These are phyloP conservation scores for Catharus minimus DNA, from an alignment of 2,113 vertebrate species.

Conservation along the genomic window DNA sequence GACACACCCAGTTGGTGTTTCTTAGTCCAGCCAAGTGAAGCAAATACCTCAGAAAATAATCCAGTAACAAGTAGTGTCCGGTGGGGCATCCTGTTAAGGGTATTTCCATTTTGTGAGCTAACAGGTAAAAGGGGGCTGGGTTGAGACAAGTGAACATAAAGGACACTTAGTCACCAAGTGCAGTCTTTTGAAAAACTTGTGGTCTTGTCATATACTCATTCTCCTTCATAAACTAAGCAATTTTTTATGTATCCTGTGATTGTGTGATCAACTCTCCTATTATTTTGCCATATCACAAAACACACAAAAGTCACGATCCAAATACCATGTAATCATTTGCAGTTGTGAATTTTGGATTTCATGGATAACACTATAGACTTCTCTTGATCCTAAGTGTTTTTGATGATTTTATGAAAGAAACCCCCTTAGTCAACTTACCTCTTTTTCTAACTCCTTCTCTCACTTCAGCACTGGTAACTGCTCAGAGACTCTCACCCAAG, in stretches of 20 bases:
- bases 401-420: neutral
- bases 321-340: accelerated
- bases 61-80: neutral
- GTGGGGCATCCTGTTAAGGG: neutral
- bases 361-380: neutral
- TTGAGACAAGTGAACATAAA: neutral
- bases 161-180: neutral
- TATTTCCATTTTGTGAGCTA: neutral
- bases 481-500: neutral
- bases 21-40: neutral
- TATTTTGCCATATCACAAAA: neutral
- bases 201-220: neutral
- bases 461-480: neutral
- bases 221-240: neutral
- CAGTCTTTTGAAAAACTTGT: neutral
- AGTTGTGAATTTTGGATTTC: neutral
- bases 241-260: neutral
- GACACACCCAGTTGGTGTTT: neutral
- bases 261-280: neutral
- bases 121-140: neutral
- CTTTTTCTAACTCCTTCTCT: neutral
- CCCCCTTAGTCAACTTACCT: neutral
- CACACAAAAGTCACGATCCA: no score
- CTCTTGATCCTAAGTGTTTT: neutral
- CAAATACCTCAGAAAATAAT: neutral